Evolutionary conservation across 2,113 vertebrate genomes (phyloP).

Genomic region (Blennius ocellaris): DNA sequence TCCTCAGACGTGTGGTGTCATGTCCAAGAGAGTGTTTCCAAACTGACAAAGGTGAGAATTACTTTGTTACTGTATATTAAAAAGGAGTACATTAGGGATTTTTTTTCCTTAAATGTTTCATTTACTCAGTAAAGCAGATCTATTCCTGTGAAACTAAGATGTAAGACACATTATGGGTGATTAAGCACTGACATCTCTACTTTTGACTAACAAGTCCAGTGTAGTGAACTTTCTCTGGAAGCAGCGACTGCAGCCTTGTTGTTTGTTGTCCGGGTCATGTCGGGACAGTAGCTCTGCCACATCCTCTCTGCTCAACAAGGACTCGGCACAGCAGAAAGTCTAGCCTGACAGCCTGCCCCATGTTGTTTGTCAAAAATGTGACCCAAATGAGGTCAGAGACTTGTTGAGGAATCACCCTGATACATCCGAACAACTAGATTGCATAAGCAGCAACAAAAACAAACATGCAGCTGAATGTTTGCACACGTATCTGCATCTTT

Average conservation of each 20-base stretch:
- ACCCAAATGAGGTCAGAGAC: constrained; percentile 65
- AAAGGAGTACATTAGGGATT: not conserved
- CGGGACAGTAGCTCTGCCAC: constrained; percentile 58
- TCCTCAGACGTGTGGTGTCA: constrained; percentile 85
- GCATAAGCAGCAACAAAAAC: constrained; percentile 29
- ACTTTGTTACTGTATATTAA: not conserved
- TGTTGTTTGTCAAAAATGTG: constrained; percentile 70
- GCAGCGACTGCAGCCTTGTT: constrained; percentile 8
- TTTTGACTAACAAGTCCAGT: constrained; percentile 1
- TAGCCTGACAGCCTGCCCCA: constrained; percentile 70
- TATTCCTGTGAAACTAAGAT: not conserved
- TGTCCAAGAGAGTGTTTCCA: constrained; percentile 82
- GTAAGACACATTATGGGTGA: not conserved
- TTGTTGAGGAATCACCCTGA: constrained; percentile 30
- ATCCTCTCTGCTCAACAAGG: constrained; percentile 57
- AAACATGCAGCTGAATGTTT: constrained; percentile 5
- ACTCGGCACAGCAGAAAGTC: constrained; percentile 49
- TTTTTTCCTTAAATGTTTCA: not conserved
- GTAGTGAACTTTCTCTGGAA: constrained; percentile 10
- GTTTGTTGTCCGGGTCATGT: constrained; percentile 41
- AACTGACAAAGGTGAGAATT: constrained; percentile 78
- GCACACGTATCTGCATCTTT: constrained; percentile 6
- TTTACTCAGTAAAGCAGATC: not conserved
- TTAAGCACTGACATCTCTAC: constrained; percentile 1
- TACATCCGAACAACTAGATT: constrained; percentile 40